These are phyloP conservation scores for Leptogaster cylindrica DNA, from an alignment of 2,888 invertebrate genomes.

Conservation along the genomic window DNA sequence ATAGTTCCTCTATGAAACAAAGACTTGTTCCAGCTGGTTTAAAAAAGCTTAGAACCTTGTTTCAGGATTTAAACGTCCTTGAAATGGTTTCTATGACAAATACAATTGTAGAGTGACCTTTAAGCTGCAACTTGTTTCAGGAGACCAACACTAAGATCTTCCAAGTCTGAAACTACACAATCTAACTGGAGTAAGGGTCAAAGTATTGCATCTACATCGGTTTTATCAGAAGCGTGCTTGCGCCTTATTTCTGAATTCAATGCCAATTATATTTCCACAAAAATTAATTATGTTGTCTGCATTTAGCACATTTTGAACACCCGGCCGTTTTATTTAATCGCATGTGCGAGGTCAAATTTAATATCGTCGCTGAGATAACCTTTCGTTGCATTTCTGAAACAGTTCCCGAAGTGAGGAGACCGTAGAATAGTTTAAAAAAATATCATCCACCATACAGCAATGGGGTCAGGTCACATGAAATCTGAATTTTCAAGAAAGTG, in stretches of 20 bases:
- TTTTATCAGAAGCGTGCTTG: neutral
- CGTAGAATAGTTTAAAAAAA: too few species aligned
- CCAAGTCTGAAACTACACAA: too few species aligned
- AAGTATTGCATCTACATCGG: neutral
- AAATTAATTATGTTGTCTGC: neutral
- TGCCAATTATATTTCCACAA: constrained; percentile 11
- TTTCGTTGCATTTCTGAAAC: constrained; percentile 18
- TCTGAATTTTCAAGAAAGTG: constrained; percentile 17
- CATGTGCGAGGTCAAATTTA: constrained; percentile 9
- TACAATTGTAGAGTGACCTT: too few species aligned
- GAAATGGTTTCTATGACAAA: too few species aligned
- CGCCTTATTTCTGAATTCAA: constrained; percentile 1
- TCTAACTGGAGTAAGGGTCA: too few species aligned
- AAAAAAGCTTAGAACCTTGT: too few species aligned
- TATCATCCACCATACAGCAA: neutral
- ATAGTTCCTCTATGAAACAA: too few species aligned
- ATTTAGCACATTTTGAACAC: neutral
- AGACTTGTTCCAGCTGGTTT: too few species aligned
- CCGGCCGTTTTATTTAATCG: neutral
- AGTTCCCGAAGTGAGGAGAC: neutral
- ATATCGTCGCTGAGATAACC: constrained; percentile 12
- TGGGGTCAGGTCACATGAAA: constrained; percentile 3
- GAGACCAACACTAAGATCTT: too few species aligned
- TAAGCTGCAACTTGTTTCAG: too few species aligned
- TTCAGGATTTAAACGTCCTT: too few species aligned